A percentile compares a stretch with the other conserved stretches of the same genome.
Evolutionary conservation across 2,888 invertebrate genomes (phyloP).

Genomic region (Gymnoscelis rufifasciata): DNA sequence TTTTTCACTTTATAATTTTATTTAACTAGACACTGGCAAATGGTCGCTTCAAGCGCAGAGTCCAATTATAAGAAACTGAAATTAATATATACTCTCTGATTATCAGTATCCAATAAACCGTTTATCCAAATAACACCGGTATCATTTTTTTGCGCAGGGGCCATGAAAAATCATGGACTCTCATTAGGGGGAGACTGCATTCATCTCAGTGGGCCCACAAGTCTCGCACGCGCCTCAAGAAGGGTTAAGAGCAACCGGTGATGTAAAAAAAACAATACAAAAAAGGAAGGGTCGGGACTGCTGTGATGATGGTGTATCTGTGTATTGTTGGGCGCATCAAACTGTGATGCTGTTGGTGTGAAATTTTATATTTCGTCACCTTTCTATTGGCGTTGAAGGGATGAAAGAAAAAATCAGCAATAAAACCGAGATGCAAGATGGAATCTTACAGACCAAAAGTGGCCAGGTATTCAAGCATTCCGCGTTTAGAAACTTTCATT

Average conservation of each 20-base stretch:
- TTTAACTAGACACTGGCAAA: no score
- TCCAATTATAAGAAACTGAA: no score
- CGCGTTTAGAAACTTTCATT: no score
- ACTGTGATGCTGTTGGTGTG: slow-evolving; percentile 25
- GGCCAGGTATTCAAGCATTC: no score
- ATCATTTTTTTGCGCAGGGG: slow-evolving; percentile 18
- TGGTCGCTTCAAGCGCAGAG: no score
- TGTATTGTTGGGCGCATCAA: slow-evolving; percentile 11
- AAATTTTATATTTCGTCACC: slow-evolving; percentile 30
- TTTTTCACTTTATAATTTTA: no score
- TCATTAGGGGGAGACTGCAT: slow-evolving; percentile 11
- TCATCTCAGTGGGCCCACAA: slow-evolving; percentile 17
- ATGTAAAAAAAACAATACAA: slow-evolving; percentile 22
- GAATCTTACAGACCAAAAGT: no score
- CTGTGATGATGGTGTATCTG: slow-evolving; percentile 7
- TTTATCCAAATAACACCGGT: slow-evolving; percentile 30
- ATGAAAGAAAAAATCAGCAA: neutral
- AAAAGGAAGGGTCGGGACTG: neutral
- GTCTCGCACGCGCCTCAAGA: slow-evolving; percentile 38
- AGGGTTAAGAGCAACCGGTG: slow-evolving; percentile 18
- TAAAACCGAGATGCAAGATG: no score
- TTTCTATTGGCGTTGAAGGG: slow-evolving; percentile 9
- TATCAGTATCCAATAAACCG: slow-evolving; percentile 7
- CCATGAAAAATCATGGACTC: slow-evolving; percentile 6
- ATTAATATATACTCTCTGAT: neutral